These are phyloP conservation scores for Gymnogyps californianus DNA, from an alignment of 2,113 vertebrate species.

Conservation along the genomic window DNA sequence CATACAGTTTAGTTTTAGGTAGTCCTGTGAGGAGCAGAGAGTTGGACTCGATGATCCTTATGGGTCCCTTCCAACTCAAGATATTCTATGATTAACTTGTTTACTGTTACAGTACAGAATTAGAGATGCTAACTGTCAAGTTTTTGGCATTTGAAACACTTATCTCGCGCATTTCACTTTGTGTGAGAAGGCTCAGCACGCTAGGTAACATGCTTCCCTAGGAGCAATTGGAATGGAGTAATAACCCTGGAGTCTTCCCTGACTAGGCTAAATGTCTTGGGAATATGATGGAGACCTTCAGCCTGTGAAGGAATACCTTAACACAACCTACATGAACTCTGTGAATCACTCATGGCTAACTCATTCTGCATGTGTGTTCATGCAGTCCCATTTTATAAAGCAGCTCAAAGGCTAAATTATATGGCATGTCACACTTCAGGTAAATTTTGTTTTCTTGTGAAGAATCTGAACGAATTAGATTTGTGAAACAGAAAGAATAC, in stretches of 20 bases:
- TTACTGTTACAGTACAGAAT: neutral
- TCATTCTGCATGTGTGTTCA: neutral
- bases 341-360: neutral
- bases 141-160: neutral
- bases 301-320: neutral
- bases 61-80: neutral
- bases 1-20: neutral
- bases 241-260: neutral
- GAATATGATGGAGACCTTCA: neutral
- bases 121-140: neutral
- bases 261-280: neutral
- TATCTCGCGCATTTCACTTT: neutral
- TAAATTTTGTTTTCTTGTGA: neutral
- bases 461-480: neutral
- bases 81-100: neutral
- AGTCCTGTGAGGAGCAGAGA: neutral
- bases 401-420: neutral
- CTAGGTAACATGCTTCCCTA: neutral
- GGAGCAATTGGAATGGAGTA: neutral
- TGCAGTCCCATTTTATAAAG: neutral
- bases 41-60: neutral
- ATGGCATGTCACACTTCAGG: neutral
- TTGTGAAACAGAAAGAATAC: neutral
- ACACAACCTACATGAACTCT: neutral
- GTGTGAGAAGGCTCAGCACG: neutral